These are phyloP conservation scores for Galaxias olidus DNA, from an alignment of 2,797 vertebrate genomes.

Conservation along the genomic window DNA sequence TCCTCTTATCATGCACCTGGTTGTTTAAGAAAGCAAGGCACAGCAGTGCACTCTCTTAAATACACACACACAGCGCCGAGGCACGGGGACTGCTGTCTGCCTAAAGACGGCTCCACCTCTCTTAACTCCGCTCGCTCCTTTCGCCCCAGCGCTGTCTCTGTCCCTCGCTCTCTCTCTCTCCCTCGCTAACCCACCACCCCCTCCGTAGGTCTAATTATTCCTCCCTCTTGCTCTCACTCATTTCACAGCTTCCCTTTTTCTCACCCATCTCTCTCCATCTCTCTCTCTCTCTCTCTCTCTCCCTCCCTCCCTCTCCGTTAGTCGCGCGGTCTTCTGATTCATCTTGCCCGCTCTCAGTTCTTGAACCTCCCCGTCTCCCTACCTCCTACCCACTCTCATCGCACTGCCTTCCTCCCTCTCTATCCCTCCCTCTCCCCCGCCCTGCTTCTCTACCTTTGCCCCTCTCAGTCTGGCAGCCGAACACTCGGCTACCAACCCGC, in stretches of 20 bases:
- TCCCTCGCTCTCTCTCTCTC: slow-evolving; percentile 13
- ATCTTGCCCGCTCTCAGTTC: background rate
- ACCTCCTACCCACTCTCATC: slow-evolving; percentile 19
- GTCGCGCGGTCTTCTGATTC: slow-evolving; percentile 12
- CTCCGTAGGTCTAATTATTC: slow-evolving; percentile 64
- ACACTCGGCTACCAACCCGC: slow-evolving; percentile 59
- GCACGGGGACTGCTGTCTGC: slow-evolving; percentile 54
- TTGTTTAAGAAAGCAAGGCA: slow-evolving; percentile 72
- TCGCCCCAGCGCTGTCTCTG: no score
- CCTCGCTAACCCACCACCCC: slow-evolving; percentile 19
- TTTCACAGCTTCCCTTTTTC: no score
- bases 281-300: slow-evolving; percentile 41
- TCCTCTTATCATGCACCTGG: slow-evolving; percentile 66
- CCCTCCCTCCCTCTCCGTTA: slow-evolving; percentile 29
- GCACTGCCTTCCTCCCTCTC: no score
- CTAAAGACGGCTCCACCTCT: slow-evolving; percentile 33
- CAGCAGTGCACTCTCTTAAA: slow-evolving; percentile 68
- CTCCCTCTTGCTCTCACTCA: background rate
- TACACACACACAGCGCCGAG: slow-evolving; percentile 60
- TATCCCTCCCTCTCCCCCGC: slow-evolving; percentile 47
- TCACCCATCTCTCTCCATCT: slow-evolving; percentile 30
- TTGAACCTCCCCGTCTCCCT: slow-evolving; percentile 31
- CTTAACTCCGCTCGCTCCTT: slow-evolving; percentile 36
- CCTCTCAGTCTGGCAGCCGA: slow-evolving; percentile 18
- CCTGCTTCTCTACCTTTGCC: slow-evolving; percentile 23